A percentile compares a stretch with the other conserved stretches of the same genome.
phyloP scores from a whole-genome alignment of 2,113 vertebrate genomes.

The Campylomormyrus numenius region DNA sequence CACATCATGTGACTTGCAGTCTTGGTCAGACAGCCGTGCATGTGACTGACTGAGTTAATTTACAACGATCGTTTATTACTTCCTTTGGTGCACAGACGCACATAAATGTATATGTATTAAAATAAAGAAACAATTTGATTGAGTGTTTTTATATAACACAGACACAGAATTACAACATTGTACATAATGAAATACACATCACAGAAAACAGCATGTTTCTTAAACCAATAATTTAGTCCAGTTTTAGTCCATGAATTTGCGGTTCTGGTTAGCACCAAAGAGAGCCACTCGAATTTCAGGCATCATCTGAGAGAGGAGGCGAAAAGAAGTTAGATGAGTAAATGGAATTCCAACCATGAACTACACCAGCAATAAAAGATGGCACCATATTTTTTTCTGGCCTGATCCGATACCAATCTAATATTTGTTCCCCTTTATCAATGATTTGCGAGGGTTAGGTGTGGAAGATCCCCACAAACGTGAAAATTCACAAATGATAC shows the following conservation, averaged over 20 bases:
- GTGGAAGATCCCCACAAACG: neutral
- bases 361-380: neutral
- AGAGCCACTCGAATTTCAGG: slow-evolving; percentile 88
- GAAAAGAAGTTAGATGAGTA: neutral
- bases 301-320: slow-evolving; percentile 78
- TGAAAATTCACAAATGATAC: neutral
- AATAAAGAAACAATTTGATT: neutral
- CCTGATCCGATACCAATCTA: neutral
- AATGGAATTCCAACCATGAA: neutral
- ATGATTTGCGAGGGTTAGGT: neutral
- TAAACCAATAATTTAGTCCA: neutral
- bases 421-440: neutral
- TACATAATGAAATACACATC: slow-evolving; percentile 42
- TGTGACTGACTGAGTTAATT: neutral
- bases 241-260: slow-evolving; percentile 89
- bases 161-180: slow-evolving; percentile 47
- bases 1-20: neutral
- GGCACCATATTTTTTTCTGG: neutral
- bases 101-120: neutral
- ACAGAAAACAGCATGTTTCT: slow-evolving; percentile 20
- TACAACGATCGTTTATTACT: neutral
- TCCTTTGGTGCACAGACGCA: neutral
- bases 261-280: slow-evolving; percentile 88
- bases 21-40: too few species aligned
- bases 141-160: slow-evolving; percentile 32